Evolutionary conservation across 2,797 vertebrate genomes (phyloP).

Genomic region (Furcifer pardalis): DNA sequence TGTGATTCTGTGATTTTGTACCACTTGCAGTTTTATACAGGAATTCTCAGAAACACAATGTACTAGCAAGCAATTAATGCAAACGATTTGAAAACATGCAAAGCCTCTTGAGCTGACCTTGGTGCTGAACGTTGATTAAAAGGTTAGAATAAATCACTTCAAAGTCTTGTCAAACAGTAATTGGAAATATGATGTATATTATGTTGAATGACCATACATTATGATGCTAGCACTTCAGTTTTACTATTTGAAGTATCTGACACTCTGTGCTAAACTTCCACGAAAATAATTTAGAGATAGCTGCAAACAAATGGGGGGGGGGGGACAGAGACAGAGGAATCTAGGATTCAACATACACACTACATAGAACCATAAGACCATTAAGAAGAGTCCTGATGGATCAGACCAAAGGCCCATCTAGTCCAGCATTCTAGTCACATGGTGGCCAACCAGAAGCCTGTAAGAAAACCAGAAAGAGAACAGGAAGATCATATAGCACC

Average conservation of each 20-base stretch:
- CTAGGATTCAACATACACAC: background rate
- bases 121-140: conserved; percentile 30
- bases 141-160: fast-evolving
- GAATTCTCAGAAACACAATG: background rate
- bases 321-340: too few relatives aligned
- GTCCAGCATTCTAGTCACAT: too few relatives aligned
- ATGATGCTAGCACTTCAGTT: background rate
- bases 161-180: background rate
- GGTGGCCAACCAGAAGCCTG: too few relatives aligned
- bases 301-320: background rate
- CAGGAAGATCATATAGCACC: too few relatives aligned
- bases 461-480: too few relatives aligned
- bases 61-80: background rate
- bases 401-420: too few relatives aligned
- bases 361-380: too few relatives aligned
- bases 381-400: too few relatives aligned
- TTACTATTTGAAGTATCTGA: background rate
- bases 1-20: background rate
- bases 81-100: fast-evolving
- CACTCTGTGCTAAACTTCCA: conserved; percentile 7
- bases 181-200: background rate
- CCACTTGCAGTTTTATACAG: background rate
- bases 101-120: conserved; percentile 48
- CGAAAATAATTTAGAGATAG: background rate
- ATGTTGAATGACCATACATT: background rate